Conservation (phyloP, 2,113 vertebrate species). For the Halichoerus grypus region DNA sequence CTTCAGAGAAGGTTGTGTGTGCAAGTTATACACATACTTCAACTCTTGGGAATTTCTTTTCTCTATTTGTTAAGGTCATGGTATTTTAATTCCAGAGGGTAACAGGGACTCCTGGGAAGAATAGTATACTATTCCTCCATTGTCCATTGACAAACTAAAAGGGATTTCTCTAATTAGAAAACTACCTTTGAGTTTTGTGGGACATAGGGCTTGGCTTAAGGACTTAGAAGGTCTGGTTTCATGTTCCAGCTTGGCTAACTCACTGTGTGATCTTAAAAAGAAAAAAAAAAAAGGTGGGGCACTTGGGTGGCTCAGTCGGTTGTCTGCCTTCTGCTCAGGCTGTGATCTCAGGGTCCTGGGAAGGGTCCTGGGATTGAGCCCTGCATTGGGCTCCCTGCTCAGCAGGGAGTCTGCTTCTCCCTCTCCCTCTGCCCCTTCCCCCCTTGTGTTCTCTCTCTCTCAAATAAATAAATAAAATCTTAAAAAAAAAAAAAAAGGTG, state of each 20-base stretch:
- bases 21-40: not conserved
- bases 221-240: not conserved
- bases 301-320: not conserved
- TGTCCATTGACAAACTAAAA: not conserved
- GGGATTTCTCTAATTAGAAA: conserved; percentile 36
- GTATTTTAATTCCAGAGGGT: not conserved
- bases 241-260: not conserved
- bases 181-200: not conserved
- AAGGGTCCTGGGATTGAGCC: not conserved
- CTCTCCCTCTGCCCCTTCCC: not conserved
- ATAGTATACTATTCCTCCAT: not conserved
- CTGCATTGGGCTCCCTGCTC: not conserved
- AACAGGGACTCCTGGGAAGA: not conserved
- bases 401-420: not conserved
- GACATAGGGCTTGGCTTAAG: not conserved
- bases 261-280: not conserved
- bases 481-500: not conserved
- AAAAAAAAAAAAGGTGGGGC: not conserved
- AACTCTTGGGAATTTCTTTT: not conserved
- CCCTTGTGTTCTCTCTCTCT: not conserved
- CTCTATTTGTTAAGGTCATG: not conserved
- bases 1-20: not conserved
- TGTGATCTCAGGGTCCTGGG: not conserved
- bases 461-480: not conserved
- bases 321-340: not conserved